Evolutionary conservation across 2,113 vertebrate species (phyloP).

Genomic region (Cyprinodon brontotheroides): DNA sequence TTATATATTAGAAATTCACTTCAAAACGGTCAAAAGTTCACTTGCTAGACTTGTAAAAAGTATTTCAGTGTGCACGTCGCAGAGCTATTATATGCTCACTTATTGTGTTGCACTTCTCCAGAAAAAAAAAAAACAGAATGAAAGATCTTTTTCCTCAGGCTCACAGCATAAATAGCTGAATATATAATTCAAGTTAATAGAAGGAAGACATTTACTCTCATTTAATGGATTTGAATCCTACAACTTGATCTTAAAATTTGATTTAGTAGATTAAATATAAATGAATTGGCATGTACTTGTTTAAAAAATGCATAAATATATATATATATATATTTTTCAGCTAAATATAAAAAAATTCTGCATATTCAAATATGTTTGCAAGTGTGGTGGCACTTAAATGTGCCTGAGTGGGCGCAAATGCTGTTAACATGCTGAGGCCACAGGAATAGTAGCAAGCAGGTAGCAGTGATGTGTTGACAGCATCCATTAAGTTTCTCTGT

Average conservation of each 20-base stretch:
- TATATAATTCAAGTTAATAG: constrained; percentile 59
- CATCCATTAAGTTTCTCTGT: constrained; percentile 45
- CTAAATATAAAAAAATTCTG: neutral
- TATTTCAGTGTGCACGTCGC: constrained; percentile 17
- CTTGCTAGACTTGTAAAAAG: constrained; percentile 23
- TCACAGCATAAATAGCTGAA: constrained; percentile 52
- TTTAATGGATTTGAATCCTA: constrained; percentile 55
- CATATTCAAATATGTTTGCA: constrained; percentile 23
- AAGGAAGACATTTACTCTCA: constrained; percentile 52
- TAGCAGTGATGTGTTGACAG: constrained; percentile 28
- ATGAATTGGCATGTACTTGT: constrained; percentile 14
- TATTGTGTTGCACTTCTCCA: constrained; percentile 19
- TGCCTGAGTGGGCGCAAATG: constrained; percentile 29
- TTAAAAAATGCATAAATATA: constrained; percentile 2
- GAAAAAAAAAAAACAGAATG: constrained; percentile 55
- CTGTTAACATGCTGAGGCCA: constrained; percentile 26
- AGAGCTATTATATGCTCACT: constrained; percentile 18
- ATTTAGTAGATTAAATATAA: neutral
- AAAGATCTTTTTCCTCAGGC: constrained; percentile 37
- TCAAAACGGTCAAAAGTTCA: constrained; percentile 56
- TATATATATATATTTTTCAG: neutral
- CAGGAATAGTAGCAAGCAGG: constrained; percentile 14
- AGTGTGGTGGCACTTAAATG: constrained; percentile 11
- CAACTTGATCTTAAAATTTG: constrained; percentile 35
- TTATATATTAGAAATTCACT: constrained; percentile 39